Evolutionary conservation across 2,797 vertebrate species (phyloP), one percentile per base, ranked within the genome.

Genomic region (Perodicticus potto): DNA sequence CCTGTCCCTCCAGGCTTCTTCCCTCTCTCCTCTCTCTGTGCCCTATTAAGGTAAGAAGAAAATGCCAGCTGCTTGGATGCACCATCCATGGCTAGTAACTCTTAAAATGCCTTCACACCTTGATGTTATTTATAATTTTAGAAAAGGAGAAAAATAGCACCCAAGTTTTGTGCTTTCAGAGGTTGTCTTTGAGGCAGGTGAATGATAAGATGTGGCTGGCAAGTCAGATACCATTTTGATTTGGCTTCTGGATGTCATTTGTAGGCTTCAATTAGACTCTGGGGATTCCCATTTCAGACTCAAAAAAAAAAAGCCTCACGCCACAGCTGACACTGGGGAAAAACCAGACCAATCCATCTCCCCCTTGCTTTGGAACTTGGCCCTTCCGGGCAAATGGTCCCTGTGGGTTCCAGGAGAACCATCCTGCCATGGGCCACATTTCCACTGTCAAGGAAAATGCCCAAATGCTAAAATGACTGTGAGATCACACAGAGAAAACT

Each of bases 41-140:
- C 17, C 37, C 34, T 27, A 4, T 5, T 14, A 67, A 96, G 65
- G 76, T 49, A 63, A 95, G 49, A 87, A 61, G 9, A 69, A 90
- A 93, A 86, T 14, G 2, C 13, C n/a, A 88, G 32, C 19, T 49
- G 8, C 43, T 86, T 43, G 81, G 10, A 74, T 53, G 45, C 14
- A 77, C 63, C 53, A 55, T 81, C 49, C 32, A 37, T 45, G 93
- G 59, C 32, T 32, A n/a, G 80, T 27, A 32, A 53, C 73, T 84
- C 40, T n/a, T 63, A 53, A 97, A 91, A 57, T 82, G 49, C 40
- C 67, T 29, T 89, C 74, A 70, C 17, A 32, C 63, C 73, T 87
- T 85, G 86, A 57, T 81, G 76, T 69, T 61, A 55, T 61, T 94
- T 84, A 63, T 59, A 91, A 85, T 53, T 53, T 16, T 81, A 86